Conservation (phyloP, 2,113 vertebrate species). For the Mugil cephalus region DNA sequence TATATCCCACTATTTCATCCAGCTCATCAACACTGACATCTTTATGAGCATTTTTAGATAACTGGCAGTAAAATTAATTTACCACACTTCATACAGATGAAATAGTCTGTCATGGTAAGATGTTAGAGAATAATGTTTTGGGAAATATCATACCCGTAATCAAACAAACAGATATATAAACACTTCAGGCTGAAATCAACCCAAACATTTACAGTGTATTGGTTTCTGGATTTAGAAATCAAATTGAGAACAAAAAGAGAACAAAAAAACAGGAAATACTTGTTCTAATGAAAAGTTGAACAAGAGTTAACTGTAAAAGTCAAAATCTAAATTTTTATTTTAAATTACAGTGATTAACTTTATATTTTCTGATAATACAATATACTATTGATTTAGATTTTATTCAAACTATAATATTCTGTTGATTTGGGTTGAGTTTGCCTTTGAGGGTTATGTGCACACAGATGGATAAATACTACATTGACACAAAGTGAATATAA, state of each 20-base stretch:
- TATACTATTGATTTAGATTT: constrained; percentile 55
- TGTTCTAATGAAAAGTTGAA: background rate
- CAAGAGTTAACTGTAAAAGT: background rate
- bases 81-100: constrained; percentile 38
- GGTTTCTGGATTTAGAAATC: background rate
- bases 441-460: constrained; percentile 51
- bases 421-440: constrained; percentile 70
- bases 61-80: constrained; percentile 38
- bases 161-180: constrained; percentile 34
- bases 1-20: constrained; percentile 52
- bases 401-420: background rate
- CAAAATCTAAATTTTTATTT: background rate
- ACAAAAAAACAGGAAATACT: no score
- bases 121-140: constrained; percentile 51
- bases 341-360: background rate
- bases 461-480: constrained; percentile 70
- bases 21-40: constrained; percentile 50
- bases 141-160: constrained; percentile 25
- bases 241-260: background rate
- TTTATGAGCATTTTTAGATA: constrained; percentile 52
- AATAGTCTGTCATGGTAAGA: constrained; percentile 41
- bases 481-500: constrained; percentile 65
- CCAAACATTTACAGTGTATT: constrained; percentile 50
- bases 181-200: constrained; percentile 70
- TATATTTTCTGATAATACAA: background rate